Conservation (phyloP, 2,888 invertebrate genomes). For the Xestia xanthographa region DNA sequence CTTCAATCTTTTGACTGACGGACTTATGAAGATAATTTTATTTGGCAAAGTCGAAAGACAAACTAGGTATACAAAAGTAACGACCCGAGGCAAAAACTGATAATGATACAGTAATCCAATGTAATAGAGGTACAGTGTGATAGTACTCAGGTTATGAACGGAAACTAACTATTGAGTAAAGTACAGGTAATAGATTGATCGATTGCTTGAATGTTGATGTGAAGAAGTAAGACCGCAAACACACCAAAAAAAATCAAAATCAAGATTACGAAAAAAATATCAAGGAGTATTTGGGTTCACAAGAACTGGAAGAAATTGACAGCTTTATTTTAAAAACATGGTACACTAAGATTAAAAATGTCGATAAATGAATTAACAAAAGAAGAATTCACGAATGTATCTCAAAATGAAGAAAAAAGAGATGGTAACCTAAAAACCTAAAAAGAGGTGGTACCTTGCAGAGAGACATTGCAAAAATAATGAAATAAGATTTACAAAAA, state of each 20-base stretch:
- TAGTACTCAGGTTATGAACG: neutral
- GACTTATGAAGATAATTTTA: neutral
- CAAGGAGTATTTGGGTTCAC: neutral
- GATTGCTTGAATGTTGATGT: neutral
- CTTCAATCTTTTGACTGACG: neutral
- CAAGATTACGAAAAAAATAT: neutral
- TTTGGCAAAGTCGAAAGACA: neutral
- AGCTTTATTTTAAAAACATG: neutral
- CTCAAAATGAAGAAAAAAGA: neutral
- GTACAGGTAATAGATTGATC: neutral
- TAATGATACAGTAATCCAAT: conserved; percentile 4
- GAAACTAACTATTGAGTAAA: neutral
- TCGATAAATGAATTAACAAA: neutral
- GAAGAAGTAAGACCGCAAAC: conserved; percentile 5
- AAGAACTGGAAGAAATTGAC: too few species aligned
- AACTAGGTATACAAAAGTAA: too few species aligned
- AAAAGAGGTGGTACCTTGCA: neutral
- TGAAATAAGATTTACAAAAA: neutral
- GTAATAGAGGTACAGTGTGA: neutral
- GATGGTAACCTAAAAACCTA: too few species aligned
- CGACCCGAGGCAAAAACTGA: neutral
- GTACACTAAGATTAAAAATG: neutral
- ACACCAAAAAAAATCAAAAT: neutral
- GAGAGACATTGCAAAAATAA: neutral
- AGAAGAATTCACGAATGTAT: neutral